phyloP scores from a whole-genome alignment of 2,888 invertebrate species.

The Allolobophora icterica region DNA sequence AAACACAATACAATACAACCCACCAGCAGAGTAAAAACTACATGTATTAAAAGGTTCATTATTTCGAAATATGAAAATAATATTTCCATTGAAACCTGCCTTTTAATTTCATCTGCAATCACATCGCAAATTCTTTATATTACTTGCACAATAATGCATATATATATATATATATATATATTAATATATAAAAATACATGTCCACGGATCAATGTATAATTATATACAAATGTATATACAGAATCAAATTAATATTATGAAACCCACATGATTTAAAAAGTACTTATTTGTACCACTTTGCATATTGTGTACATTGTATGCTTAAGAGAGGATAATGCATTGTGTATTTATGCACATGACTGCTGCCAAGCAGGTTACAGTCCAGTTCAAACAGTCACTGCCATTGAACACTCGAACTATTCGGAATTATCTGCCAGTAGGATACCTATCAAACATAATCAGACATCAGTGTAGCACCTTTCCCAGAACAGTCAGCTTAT shows the following conservation, averaged over 20 bases:
- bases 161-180: background rate
- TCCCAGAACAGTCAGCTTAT: background rate
- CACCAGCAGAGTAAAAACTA: background rate
- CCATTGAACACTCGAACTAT: background rate
- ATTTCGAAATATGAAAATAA: background rate
- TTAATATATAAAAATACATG: background rate
- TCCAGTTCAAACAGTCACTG: background rate
- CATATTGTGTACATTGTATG: background rate
- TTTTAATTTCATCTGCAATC: background rate
- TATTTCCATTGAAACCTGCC: background rate
- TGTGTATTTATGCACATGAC: background rate
- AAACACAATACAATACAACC: no score
- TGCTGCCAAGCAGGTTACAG: background rate
- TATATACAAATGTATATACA: slow-evolving; percentile 8
- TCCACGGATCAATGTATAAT: slow-evolving; percentile 3
- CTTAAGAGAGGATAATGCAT: background rate
- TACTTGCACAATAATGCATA: background rate
- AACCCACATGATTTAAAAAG: slow-evolving; percentile 4
- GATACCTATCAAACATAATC: background rate
- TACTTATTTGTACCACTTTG: background rate
- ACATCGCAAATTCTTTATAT: background rate
- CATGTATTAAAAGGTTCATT: background rate
- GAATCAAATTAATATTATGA: background rate
- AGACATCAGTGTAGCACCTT: background rate
- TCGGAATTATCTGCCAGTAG: background rate